These are phyloP conservation scores for Eleutherodactylus coqui DNA, from an alignment of 2,797 vertebrate species.

Conservation along the genomic window DNA sequence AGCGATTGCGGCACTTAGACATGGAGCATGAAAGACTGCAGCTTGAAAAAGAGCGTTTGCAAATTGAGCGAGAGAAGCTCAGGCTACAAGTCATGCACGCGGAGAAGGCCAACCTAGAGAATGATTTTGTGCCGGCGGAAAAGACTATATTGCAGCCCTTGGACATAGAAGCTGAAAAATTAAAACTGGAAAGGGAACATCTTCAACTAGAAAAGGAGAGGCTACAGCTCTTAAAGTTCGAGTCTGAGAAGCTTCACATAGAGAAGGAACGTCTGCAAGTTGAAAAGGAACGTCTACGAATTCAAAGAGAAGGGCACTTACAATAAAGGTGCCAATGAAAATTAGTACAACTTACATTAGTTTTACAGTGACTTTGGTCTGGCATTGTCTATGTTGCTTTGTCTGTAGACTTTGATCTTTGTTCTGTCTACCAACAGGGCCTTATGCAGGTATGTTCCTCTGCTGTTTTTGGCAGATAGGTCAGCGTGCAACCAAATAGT, in stretches of 20 bases:
- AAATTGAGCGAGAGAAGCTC: conserved; percentile 85
- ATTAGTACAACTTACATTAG: conserved; percentile 25
- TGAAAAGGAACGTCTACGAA: conserved; percentile 88
- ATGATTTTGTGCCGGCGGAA: conserved; percentile 74
- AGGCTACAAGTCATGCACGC: conserved; percentile 73
- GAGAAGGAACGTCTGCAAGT: conserved; percentile 92
- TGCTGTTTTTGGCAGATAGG: conserved; percentile 54
- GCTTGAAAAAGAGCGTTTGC: conserved; percentile 84
- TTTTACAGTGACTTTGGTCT: conserved; percentile 62
- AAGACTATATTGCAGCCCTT: conserved; percentile 77
- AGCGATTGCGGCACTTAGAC: conserved; percentile 84
- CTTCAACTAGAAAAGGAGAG: conserved; percentile 91
- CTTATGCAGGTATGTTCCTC: conserved; percentile 52
- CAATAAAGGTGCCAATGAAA: conserved; percentile 67
- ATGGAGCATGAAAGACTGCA: conserved; percentile 85
- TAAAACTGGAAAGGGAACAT: conserved; percentile 90
- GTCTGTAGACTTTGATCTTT: conserved; percentile 67
- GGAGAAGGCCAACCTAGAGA: conserved; percentile 75
- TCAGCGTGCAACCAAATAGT: conserved; percentile 61
- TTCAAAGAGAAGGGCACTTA: conserved; percentile 83
- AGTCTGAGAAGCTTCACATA: conserved; percentile 89
- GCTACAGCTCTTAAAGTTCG: conserved; percentile 91
- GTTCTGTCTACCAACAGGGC: conserved; percentile 52
- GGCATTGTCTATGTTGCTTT: conserved; percentile 68
- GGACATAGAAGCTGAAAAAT: conserved; percentile 86